phyloP scores from a whole-genome alignment of 2,797 vertebrate genomes.

The Anomalospiza imberbis region DNA sequence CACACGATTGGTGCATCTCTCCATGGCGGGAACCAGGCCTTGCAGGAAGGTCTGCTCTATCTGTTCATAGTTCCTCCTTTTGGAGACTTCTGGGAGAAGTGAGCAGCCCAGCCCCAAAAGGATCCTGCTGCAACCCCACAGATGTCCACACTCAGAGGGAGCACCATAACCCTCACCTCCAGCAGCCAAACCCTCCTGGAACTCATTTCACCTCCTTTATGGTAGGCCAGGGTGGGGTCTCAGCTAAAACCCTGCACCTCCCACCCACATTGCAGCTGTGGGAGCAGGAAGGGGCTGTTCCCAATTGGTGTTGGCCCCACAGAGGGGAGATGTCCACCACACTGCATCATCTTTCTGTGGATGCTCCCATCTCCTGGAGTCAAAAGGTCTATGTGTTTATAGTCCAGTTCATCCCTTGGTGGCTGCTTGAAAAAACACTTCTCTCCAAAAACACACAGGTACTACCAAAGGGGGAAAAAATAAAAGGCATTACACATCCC shows the following conservation, averaged over 20 bases:
- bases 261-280: not conserved
- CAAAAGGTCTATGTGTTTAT: rapidly evolving
- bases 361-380: not conserved
- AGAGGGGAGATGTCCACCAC: no score
- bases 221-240: not conserved
- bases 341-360: not conserved
- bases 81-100: rapidly evolving
- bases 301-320: rapidly evolving
- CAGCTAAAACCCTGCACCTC: not conserved
- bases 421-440: not conserved
- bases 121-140: not conserved
- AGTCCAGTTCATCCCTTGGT: not conserved
- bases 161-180: rapidly evolving
- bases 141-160: rapidly evolving
- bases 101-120: rapidly evolving
- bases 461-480: not conserved
- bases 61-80: rapidly evolving
- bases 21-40: rapidly evolving
- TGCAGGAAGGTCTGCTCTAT: rapidly evolving
- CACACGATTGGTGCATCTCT: rapidly evolving
- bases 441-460: rapidly evolving
- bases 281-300: not conserved
- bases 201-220: rapidly evolving
- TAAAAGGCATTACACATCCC: rapidly evolving
- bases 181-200: rapidly evolving